These are phyloP conservation scores for Lasioglossum baleicum DNA, from an alignment of 1,140 invertebrate species.

Conservation along the genomic window DNA sequence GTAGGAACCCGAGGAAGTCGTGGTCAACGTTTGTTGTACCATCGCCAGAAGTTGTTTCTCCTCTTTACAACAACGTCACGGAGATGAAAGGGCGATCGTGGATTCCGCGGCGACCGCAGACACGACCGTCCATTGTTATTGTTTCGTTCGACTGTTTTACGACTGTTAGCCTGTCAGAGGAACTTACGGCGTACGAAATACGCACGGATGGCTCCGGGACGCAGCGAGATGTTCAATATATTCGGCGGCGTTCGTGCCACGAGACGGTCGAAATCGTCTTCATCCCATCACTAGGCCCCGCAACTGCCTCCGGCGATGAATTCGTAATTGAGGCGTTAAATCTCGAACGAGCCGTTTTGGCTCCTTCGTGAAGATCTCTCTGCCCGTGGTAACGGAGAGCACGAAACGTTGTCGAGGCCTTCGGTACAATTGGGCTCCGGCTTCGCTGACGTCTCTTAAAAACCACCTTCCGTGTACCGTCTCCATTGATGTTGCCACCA, in stretches of 20 bases:
- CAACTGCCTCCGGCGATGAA: slow-evolving; percentile 27
- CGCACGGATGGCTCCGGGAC: slow-evolving; percentile 21
- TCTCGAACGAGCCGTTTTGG: slow-evolving; percentile 45
- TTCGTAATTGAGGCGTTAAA: slow-evolving; percentile 52
- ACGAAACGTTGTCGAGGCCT: background rate
- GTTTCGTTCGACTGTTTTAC: slow-evolving; percentile 41
- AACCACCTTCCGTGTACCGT: background rate
- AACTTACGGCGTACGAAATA: slow-evolving; percentile 27
- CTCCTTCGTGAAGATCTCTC: slow-evolving; percentile 50
- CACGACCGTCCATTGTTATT: slow-evolving; percentile 20
- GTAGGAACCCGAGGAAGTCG: background rate
- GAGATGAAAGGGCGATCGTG: background rate
- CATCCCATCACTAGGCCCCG: slow-evolving; percentile 25
- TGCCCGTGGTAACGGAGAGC: slow-evolving; percentile 26
- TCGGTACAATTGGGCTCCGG: background rate
- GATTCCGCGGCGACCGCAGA: background rate
- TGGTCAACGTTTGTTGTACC: background rate
- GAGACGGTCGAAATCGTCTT: slow-evolving; percentile 41
- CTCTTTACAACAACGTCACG: background rate
- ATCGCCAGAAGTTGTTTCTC: background rate
- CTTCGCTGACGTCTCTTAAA: background rate
- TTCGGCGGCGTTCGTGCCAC: slow-evolving; percentile 38
- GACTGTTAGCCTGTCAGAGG: slow-evolving; percentile 16
- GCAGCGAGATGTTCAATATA: slow-evolving; percentile 41
- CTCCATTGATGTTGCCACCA: background rate